Base-by-base conservation (phyloP, 2,797 vertebrate genomes). In the Diplodus sargus region DNA sequence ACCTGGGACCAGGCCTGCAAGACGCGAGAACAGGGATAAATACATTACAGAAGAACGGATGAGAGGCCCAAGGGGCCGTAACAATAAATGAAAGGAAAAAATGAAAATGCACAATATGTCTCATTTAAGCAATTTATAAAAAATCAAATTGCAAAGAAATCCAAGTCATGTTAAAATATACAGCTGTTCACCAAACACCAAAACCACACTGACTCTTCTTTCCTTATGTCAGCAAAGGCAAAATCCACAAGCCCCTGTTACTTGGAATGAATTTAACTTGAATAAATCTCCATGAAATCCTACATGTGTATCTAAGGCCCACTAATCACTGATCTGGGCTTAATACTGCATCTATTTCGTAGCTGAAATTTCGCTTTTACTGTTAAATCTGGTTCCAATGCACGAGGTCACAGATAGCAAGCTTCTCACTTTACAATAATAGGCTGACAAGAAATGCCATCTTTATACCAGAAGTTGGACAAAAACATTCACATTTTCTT, bases 261-360 rank as follows among this genome's bases (percentile, higher is more conserved):
- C 22, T 25, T 28, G 8, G 48, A 69, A 23, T 48, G 30, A 39
- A n/a, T 54, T 62, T 62, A 9, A 45, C 4, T 17, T 23, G 43
- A 25, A 45, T 62, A 45, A 47, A 62, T 62, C 42, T 47, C 22
- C n/a, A 47, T 53, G 47, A 43, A 74, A 47, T 52, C 16, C 20
- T 28, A 12, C 23, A 22, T 74, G 69, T 69, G 22, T 34, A 47
- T 70, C 34, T 34, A 18, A 48, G 25, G 25, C n/a, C 51, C 28
- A 51, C 49, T 39, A 23, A 57, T 57, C 43, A 51, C 43, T 42
- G 56, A 39, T 54, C 52, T 72, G 4, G 10, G 10, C 54, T 23
- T 3, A 5, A 11, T 20, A 14, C 16, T 18, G 2, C 25, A 53
- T 4, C 15, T 53, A 25, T 57, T 57, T 53, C n/a, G 22, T 14